Evolutionary conservation across 1,140 invertebrate genomes (phyloP), one percentile per base, ranked within the genome.

Genomic region (Gryllus bimaculatus): DNA sequence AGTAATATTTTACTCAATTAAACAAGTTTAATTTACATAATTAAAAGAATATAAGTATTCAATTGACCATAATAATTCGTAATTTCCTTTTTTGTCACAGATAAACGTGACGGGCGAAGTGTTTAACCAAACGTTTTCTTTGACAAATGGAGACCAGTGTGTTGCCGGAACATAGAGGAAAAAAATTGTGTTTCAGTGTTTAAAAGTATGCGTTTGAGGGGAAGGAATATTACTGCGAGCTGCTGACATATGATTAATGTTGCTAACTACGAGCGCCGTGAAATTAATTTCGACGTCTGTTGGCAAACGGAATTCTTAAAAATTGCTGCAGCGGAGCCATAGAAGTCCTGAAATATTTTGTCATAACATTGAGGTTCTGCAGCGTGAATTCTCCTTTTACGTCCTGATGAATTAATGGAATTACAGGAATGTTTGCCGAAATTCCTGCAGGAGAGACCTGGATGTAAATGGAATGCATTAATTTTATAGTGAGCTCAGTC

Each of bases 331-430:
- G 54, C 54, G 54, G 26, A 66, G 10, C 10, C 54, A 66, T 13
- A 18, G 54, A 66, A 66, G 18, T 18, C 18, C 54, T 10, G 54
- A 66, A 66, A 66, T 66, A 66, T 66, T 66, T 66, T 66, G 54
- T 66, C 54, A 66, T 66, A 66, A 66, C 54, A 66, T 18, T 10
- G 54, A 66, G 26, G 26, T 66, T 18, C 54, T 18, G 10, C 54
- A 66, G 54, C 18, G 18, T 66, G 54, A 66, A 66, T 66, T 66
- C 54, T 66, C 54, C 54, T 66, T 66, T 66, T 66, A 66, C 54
- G 54, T 66, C 18, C 54, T 66, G 54, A 66, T 66, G 54, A 66
- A 66, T 66, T 66, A 66, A 66, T 66, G 54, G 54, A 66, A 66
- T 66, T 66, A 66, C 54, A 66, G 54, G 54, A 66, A 66, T 66